Percentiles rank a stretch among this genome's conserved stretches.
Conservation (phyloP, 92 coral and sea anemone genomes). For the Epizoanthus illoricatus region DNA sequence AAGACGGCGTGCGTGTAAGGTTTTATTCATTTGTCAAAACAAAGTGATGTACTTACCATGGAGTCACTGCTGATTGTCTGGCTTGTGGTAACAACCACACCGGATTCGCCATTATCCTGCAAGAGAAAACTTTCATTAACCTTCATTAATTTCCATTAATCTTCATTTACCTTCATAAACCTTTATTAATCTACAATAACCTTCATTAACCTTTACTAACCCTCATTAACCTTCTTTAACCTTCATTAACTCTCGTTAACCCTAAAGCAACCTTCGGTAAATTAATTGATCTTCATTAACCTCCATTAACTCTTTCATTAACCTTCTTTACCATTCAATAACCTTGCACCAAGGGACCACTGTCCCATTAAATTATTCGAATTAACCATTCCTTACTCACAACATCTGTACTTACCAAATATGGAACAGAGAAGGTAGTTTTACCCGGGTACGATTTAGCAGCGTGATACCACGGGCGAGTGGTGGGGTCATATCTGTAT, state of each 20-base stretch:
- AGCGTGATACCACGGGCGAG: conserved; percentile 88
- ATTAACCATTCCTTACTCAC: no score
- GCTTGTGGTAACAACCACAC: conserved; percentile 86
- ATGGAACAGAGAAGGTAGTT: conserved; percentile 81
- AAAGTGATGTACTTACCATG: conserved; percentile 52
- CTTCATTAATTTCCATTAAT: no score
- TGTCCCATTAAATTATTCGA: background rate
- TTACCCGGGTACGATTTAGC: conserved; percentile 85
- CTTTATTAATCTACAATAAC: no score
- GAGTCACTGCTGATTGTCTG: conserved; percentile 88
- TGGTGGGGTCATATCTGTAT: conserved; percentile 77
- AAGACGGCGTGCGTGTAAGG: no score
- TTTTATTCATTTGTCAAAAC: no score
- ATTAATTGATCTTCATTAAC: no score
- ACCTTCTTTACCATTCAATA: background rate
- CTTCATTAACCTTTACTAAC: no score
- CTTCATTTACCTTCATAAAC: no score
- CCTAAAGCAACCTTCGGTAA: no score
- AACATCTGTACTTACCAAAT: conserved; percentile 48
- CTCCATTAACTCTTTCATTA: no score
- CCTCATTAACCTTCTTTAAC: no score
- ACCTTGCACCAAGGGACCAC: background rate
- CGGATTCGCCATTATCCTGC: conserved; percentile 83
- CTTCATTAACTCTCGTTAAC: no score
- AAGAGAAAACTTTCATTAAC: background rate